phyloP scores from a whole-genome alignment of 2,113 vertebrate species.

The Fulica atra region DNA sequence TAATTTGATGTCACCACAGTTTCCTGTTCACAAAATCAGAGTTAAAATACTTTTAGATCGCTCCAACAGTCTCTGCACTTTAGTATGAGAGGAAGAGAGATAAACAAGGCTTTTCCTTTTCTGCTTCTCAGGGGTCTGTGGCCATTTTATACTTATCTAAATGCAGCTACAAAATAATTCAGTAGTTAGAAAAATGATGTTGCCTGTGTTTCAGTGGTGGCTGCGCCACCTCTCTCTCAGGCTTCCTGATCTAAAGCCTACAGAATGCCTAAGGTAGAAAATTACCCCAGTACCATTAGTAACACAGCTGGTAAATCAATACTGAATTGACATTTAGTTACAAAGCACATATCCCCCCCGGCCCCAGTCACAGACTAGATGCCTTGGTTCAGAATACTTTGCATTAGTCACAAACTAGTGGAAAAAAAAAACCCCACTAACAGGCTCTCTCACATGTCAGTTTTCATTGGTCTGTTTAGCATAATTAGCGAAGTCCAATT shows the following conservation, averaged over 20 bases:
- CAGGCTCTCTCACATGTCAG: not conserved
- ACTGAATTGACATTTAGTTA: not conserved
- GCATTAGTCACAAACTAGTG: not conserved
- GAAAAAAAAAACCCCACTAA: not conserved
- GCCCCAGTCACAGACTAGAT: not conserved
- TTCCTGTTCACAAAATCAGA: conserved; percentile 75
- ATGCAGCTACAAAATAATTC: not conserved
- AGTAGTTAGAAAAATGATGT: not conserved
- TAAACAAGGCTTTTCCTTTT: not conserved
- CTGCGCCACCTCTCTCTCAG: not conserved
- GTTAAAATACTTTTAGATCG: not conserved
- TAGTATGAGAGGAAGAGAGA: not conserved
- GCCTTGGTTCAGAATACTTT: not conserved
- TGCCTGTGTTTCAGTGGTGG: not conserved
- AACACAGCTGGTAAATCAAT: not conserved
- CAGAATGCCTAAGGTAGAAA: not conserved
- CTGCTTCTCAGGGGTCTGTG: not conserved
- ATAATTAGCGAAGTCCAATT: not conserved
- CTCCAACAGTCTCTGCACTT: not conserved
- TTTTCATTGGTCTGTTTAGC: not conserved
- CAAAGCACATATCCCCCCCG: fast-evolving
- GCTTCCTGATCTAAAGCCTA: not conserved
- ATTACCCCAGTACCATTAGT: not conserved
- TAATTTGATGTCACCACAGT: conserved; percentile 88
- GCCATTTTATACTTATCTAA: not conserved